These are phyloP conservation scores for Heliothis subflexa DNA, from an alignment of 1,140 invertebrate genomes.

Conservation along the genomic window DNA sequence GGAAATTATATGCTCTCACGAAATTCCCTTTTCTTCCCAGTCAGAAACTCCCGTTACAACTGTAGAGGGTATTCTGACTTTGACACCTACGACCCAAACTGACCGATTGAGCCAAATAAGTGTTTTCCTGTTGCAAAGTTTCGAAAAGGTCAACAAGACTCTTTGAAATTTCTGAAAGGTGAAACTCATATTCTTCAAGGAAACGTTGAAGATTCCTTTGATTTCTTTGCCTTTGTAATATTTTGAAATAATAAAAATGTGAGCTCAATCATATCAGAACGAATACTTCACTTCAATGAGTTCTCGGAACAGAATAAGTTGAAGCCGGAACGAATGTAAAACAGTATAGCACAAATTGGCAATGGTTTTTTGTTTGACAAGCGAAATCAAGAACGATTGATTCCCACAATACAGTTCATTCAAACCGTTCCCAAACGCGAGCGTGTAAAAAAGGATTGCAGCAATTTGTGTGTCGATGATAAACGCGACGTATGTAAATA, in stretches of 20 bases:
- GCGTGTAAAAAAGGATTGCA: constrained; percentile 31
- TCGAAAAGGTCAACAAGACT: constrained; percentile 2
- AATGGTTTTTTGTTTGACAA: constrained; percentile 6
- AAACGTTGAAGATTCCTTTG: not conserved
- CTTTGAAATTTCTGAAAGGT: constrained; percentile 2
- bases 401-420: constrained; percentile 22
- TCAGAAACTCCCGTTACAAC: not conserved
- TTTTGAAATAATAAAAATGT: too few relatives aligned
- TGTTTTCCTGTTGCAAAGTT: constrained; percentile 15
- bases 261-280: too few relatives aligned
- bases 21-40: not conserved
- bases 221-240: too few relatives aligned
- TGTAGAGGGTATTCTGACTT: not conserved
- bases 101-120: not conserved
- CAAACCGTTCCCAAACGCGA: not conserved
- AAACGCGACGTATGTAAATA: constrained; percentile 39
- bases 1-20: not conserved
- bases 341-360: not conserved
- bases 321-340: not conserved
- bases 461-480: constrained; percentile 46
- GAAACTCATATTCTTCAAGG: not conserved
- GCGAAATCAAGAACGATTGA: constrained; percentile 22
- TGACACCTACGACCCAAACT: not conserved
- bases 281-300: too few relatives aligned
- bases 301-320: not conserved